phyloP scores from a whole-genome alignment of 2,888 invertebrate genomes.

The Ormyrus rosae region DNA sequence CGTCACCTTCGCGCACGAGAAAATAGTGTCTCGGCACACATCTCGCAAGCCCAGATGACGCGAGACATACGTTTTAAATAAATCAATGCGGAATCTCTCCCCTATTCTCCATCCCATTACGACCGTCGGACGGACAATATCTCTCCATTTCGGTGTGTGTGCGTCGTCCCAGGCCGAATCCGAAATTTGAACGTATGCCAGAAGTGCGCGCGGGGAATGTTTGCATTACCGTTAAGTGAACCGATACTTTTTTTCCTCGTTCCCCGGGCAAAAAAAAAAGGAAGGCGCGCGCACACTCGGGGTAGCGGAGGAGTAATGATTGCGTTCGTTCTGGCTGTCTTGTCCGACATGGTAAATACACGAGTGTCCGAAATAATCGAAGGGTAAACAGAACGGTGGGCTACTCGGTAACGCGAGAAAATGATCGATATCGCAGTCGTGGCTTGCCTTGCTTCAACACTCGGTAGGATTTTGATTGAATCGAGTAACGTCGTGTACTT shows the following conservation, averaged over 20 bases:
- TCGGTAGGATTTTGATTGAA: too few relatives aligned
- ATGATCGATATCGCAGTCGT: constrained; percentile 20
- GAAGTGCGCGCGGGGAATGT: constrained; percentile 30
- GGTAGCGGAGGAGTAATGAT: not conserved
- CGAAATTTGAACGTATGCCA: constrained; percentile 45
- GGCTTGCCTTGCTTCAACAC: too few relatives aligned
- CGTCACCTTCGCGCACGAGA: too few relatives aligned
- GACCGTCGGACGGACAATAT: too few relatives aligned
- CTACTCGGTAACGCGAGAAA: constrained; percentile 46
- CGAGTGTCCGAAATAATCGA: constrained; percentile 35
- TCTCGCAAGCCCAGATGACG: too few relatives aligned
- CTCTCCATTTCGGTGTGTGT: not conserved
- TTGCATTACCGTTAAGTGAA: constrained; percentile 52
- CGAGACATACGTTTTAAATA: too few relatives aligned
- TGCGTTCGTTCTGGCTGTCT: constrained; percentile 12
- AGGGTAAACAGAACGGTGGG: not conserved
- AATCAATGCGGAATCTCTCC: too few relatives aligned
- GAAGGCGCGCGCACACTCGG: too few relatives aligned
- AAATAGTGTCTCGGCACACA: too few relatives aligned
- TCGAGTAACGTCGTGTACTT: too few relatives aligned
- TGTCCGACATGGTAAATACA: constrained; percentile 43
- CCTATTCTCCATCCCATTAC: too few relatives aligned
- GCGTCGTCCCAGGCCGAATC: not conserved
- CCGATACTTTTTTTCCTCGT: not conserved
- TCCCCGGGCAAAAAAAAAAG: not conserved